Base-by-base conservation (phyloP, 2,113 vertebrate species). In the Psammodynastes pulverulentus region DNA sequence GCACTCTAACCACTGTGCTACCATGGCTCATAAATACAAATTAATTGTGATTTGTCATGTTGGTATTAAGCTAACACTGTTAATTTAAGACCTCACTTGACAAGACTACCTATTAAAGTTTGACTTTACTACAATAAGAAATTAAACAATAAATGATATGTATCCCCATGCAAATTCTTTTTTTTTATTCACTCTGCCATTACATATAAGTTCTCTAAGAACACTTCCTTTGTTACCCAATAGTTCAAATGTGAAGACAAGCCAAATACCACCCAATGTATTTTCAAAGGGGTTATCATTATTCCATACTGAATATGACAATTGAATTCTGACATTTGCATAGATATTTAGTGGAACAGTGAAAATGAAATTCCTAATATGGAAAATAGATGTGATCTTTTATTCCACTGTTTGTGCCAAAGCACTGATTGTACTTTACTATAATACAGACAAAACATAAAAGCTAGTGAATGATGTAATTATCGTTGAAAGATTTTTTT, bases 391-490 rank as follows among this genome's bases (percentile, higher is more conserved):
- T 89, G 0, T 93, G 39, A 86, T 19, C 56, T 9, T 96, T 95
- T 94, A 93, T 95, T 94, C 95, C 86, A 93, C 88, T 96, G 52
- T 95, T 96, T 97, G 93, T 97, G 45, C 84, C 89, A 96, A 93
- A 93, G 8, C 62, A 96, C 94, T 96, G 79, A 95, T 95, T 95
- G 72, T 87, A 89, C 94, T 95, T 96, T 97, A 95, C 54, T 95
- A 91, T 96, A 97, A 96, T 96, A 87, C 13, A 96, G 96, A 96
- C 90, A 93, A 96, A 95, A 89, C 94, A 58, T 96, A 95, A 97
- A 96, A 97, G 86, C 94, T 95, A 96, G 92, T 96, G 94, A 89
- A 89, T 97, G 79, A n/a, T 94, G 90, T 96, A 95, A 97, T 97
- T 97, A 94, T 93, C 94, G 56, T 43, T 95, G 92, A 96, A 94